A percentile compares a stretch with the other conserved stretches of the same genome.
phyloP scores from a whole-genome alignment of 2,888 invertebrate genomes.

The Dinocampus coccinellae region DNA sequence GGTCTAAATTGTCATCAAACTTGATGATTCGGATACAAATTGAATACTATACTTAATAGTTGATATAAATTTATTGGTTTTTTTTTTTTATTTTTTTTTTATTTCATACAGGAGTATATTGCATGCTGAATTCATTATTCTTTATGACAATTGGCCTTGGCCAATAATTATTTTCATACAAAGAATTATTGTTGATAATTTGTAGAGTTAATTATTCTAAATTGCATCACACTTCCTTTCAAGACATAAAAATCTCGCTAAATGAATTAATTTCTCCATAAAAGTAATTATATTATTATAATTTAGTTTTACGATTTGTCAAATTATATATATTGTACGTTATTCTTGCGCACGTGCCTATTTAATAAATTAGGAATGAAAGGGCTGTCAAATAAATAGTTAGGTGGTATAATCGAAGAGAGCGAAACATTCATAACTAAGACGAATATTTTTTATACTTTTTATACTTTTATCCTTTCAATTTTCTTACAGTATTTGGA shows the following conservation, averaged over 20 bases:
- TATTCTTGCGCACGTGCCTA: background rate
- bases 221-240: no score
- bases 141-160: no score
- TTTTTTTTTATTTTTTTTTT: background rate
- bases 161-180: no score
- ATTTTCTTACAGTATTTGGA: no score
- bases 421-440: background rate
- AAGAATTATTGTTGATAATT: no score
- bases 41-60: background rate
- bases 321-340: background rate
- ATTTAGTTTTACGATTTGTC: background rate
- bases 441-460: background rate
- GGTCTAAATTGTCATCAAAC: background rate
- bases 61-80: background rate
- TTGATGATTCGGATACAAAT: background rate
- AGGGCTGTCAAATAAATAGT: background rate
- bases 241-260: no score
- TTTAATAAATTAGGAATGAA: no score
- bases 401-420: background rate
- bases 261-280: background rate
- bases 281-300: background rate
- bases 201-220: no score
- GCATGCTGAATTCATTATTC: no score
- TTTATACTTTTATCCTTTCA: background rate
- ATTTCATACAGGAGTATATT: no score